Percentiles rank a stretch among this genome's conserved stretches.
Conservation (phyloP, 2,797 vertebrate species). For the Gymnothorax reevesii region DNA sequence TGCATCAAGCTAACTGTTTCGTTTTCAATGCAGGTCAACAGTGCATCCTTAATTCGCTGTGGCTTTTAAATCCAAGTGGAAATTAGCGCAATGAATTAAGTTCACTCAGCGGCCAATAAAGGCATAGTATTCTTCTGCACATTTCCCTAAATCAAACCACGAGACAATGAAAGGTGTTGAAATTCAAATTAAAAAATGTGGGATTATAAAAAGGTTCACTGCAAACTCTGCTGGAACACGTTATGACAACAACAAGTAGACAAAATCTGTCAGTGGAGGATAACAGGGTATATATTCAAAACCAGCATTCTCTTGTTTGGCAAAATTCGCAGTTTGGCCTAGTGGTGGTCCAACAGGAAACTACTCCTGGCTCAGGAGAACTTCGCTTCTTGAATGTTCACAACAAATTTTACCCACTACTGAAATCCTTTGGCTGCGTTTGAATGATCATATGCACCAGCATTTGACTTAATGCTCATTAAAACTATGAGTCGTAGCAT, state of each 20-base stretch:
- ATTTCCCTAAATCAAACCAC: background rate
- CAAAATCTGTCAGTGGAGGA: too few species aligned
- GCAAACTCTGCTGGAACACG: background rate
- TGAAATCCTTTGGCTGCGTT: too few species aligned
- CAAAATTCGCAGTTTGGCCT: too few species aligned
- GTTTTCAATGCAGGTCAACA: conserved; percentile 4
- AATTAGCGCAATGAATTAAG: conserved; percentile 6
- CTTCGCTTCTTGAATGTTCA: too few species aligned
- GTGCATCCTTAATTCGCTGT: background rate
- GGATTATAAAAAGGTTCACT: background rate
- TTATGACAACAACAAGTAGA: background rate
- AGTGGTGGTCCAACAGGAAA: too few species aligned
- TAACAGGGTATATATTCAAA: too few species aligned
- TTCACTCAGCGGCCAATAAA: conserved; percentile 3
- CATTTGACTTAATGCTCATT: too few species aligned
- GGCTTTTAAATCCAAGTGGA: background rate
- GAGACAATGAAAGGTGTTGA: background rate
- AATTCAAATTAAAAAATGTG: background rate
- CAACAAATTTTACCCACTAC: too few species aligned
- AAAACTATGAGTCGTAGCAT: too few species aligned
- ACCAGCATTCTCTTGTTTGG: too few species aligned
- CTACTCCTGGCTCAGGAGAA: too few species aligned
- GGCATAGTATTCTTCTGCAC: background rate
- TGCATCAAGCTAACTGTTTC: background rate
- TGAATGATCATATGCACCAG: too few species aligned